Percentiles rank a stretch among this genome's conserved stretches.
Conservation (phyloP, 1,140 invertebrate species). For the Ooceraea biroi region DNA sequence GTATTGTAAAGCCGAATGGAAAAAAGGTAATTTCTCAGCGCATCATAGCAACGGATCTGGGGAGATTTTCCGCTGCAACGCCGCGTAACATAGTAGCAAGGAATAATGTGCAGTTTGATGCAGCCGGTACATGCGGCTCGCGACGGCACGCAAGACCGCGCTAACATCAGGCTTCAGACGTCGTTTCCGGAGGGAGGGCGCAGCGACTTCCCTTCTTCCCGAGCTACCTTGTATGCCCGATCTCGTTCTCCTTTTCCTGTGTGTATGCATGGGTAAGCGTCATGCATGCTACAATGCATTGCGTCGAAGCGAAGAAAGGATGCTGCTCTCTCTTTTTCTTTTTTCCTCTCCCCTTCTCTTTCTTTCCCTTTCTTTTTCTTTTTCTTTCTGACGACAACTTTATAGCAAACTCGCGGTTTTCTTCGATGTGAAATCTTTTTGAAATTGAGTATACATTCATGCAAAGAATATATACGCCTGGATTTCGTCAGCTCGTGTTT, state of each 20-base stretch:
- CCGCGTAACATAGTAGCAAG: slow-evolving; percentile 37
- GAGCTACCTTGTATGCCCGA: slow-evolving; percentile 47
- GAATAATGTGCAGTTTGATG: slow-evolving; percentile 57
- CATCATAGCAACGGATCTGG: slow-evolving; percentile 32
- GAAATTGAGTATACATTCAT: neutral
- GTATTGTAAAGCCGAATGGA: slow-evolving; percentile 5
- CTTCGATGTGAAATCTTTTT: neutral
- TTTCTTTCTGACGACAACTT: neutral
- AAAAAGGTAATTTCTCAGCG: slow-evolving; percentile 6
- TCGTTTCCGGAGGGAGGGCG: slow-evolving; percentile 63
- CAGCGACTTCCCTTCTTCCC: slow-evolving; percentile 61
- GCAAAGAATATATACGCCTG: neutral
- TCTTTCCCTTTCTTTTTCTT: slow-evolving; percentile 3
- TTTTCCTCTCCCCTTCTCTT: neutral
- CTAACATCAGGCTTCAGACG: slow-evolving; percentile 54
- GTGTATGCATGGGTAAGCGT: slow-evolving; percentile 59
- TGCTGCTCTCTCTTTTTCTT: neutral
- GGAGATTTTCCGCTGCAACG: slow-evolving; percentile 45
- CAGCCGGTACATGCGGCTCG: slow-evolving; percentile 39
- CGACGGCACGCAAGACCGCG: slow-evolving; percentile 65
- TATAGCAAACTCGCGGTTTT: neutral
- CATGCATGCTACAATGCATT: slow-evolving; percentile 28
- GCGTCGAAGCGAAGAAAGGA: slow-evolving; percentile 10
- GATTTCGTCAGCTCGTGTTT: neutral
- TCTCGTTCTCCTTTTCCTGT: slow-evolving; percentile 67